Evolutionary conservation across 2,797 vertebrate genomes (phyloP), one percentile per base, ranked within the genome.

Genomic region (Schizothorax lantsangensis): DNA sequence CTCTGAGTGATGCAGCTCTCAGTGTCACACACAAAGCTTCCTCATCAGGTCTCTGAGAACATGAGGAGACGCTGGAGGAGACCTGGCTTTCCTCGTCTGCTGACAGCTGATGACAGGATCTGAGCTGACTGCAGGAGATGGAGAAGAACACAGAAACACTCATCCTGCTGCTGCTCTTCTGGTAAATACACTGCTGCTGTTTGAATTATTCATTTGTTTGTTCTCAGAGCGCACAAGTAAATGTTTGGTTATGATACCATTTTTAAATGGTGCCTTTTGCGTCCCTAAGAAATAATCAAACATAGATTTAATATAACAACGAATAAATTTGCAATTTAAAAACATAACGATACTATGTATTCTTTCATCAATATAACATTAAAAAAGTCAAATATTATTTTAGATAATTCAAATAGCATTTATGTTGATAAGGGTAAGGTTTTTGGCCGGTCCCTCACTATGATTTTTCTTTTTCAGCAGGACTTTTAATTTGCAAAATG

Each of bases 1-100:
- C 21, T 40, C 49, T 38, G 33, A 77, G 30, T 15, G 75, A 40
- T 78, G 52, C 5, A 23, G n/a, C 75, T 78, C 75, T 79, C 73
- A 5, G 73, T 75, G 73, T 75, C 17, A 52, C 11, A 52, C 73
- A 75, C 26, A 75, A 33, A 75, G 26, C 52, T 40, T 36, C 49
- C 49, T 57, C 74, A 38, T 38, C 19, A 19, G 1, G 21, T 36
- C 10, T 59, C 19, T 40, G 52, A 38, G 52, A 79, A 59, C 75
- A 79, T n/a, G 52, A 79, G 33, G 52, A n/a, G n/a, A n/a, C n/a
- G n/a, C n/a, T n/a, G n/a, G n/a, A n/a, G n/a, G n/a, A 62, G n/a
- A 62, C 21, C 19, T 57, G n/a, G n/a, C 57, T 62, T 26, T 62
- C n/a, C 11, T 62, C 59, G 19, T 52, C 73, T 75, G 26, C 17